Evolutionary conservation across 1,140 invertebrate species (phyloP).

Genomic region (Himalopsyche phryganea): DNA sequence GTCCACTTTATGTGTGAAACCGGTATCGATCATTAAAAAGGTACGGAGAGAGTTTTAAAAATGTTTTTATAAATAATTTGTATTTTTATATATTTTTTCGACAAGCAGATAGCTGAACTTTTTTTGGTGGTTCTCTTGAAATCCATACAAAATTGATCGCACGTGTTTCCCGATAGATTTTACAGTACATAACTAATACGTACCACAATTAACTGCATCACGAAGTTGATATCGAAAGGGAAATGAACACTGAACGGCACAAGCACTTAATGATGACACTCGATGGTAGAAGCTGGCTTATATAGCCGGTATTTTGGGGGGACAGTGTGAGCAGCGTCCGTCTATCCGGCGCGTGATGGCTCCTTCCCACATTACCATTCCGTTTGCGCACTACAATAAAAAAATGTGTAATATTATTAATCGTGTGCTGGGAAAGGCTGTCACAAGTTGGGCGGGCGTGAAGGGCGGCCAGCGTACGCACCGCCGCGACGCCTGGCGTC

Average conservation of each 20-base stretch:
- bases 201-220: slow-evolving; percentile 32
- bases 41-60: too few relatives aligned
- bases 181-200: slow-evolving; percentile 7
- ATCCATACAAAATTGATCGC: too few relatives aligned
- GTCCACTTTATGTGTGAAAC: too few relatives aligned
- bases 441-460: background rate
- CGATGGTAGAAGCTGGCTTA: slow-evolving; percentile 16
- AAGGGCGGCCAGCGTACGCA: background rate
- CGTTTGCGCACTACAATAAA: slow-evolving; percentile 17
- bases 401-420: slow-evolving; percentile 13
- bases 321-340: too few relatives aligned
- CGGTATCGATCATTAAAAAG: too few relatives aligned
- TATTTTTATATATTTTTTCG: too few relatives aligned
- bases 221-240: slow-evolving; percentile 8
- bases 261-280: slow-evolving; percentile 26
- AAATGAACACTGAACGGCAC: slow-evolving; percentile 24
- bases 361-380: slow-evolving; percentile 29
- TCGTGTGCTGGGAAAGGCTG: background rate
- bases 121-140: too few relatives aligned
- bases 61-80: too few relatives aligned
- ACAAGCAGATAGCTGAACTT: too few relatives aligned
- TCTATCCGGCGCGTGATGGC: slow-evolving; percentile 13
- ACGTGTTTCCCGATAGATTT: too few relatives aligned
- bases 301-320: slow-evolving; percentile 19
- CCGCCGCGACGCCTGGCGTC: too few relatives aligned